Evolutionary conservation across 1,140 invertebrate species (phyloP).

Genomic region (Copidosoma floridanum): DNA sequence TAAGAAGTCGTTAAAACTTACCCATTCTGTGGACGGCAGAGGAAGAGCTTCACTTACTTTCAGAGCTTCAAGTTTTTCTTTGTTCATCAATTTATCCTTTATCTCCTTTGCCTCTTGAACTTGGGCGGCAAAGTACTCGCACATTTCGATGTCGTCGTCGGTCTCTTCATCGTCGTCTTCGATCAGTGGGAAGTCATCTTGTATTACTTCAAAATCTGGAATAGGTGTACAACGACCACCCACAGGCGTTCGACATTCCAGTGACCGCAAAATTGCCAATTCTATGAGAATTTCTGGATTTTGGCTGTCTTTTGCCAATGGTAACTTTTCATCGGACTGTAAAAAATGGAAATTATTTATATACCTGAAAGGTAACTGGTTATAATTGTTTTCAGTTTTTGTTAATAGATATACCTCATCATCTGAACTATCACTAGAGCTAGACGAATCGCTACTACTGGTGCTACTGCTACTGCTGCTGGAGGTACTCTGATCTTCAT

Average conservation of each 20-base stretch:
- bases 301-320: conserved; percentile 45
- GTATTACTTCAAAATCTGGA: conserved; percentile 36
- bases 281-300: conserved; percentile 51
- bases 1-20: no score
- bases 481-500: conserved; percentile 5
- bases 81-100: conserved; percentile 24
- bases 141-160: conserved; percentile 19
- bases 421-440: conserved; percentile 52
- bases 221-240: conserved; percentile 45
- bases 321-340: not conserved
- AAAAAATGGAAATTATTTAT: not conserved
- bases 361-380: no score
- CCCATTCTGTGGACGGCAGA: conserved; percentile 15
- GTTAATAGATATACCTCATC: conserved; percentile 38
- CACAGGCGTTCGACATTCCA: conserved; percentile 45
- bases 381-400: not conserved
- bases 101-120: conserved; percentile 31
- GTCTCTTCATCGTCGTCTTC: conserved; percentile 34
- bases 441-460: conserved; percentile 48
- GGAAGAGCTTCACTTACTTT: not conserved
- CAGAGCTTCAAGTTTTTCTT: conserved; percentile 5
- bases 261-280: conserved; percentile 46
- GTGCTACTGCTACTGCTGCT: conserved; percentile 10
- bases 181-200: conserved; percentile 44
- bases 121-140: conserved; percentile 19